phyloP scores from a whole-genome alignment of 2,888 invertebrate genomes.

The Drosophila sordidapex region DNA sequence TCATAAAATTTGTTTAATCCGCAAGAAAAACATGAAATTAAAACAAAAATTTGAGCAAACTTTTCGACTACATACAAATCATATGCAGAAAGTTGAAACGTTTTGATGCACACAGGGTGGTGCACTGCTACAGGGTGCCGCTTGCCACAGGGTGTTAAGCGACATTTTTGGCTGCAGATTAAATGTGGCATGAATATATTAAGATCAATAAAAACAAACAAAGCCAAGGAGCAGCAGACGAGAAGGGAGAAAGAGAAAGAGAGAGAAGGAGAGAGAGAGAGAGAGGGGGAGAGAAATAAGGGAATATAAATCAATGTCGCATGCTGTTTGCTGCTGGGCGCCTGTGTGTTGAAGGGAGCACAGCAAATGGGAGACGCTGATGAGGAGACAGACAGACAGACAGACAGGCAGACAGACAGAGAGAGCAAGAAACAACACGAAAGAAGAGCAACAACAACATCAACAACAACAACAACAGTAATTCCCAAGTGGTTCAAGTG shows the following conservation, averaged over 20 bases:
- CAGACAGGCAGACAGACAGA: not conserved
- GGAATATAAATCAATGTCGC: constrained; percentile 23
- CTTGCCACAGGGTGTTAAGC: constrained; percentile 1
- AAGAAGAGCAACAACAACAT: constrained; percentile 1
- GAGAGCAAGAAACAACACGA: constrained; percentile 2
- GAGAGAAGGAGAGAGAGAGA: not conserved
- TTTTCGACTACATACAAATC: not conserved
- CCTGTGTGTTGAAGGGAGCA: constrained; percentile 59
- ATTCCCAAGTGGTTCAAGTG: constrained; percentile 40
- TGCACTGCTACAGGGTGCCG: not conserved
- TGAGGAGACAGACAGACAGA: not conserved
- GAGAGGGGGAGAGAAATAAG: constrained; percentile 2
- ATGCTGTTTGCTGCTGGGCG: constrained; percentile 49
- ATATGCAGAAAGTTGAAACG: not conserved
- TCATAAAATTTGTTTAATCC: not conserved
- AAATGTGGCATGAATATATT: not conserved
- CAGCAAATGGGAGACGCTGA: constrained; percentile 53
- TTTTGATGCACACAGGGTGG: not conserved
- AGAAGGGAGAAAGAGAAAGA: not conserved
- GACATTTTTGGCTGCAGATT: not conserved
- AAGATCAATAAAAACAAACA: constrained; percentile 12
- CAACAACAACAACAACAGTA: constrained; percentile 1
- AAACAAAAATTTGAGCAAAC: not conserved
- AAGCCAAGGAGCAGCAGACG: not conserved
- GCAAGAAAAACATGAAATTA: constrained; percentile 4